Conservation (phyloP, 2,113 vertebrate genomes). For the Pelecanoides urinatrix region DNA sequence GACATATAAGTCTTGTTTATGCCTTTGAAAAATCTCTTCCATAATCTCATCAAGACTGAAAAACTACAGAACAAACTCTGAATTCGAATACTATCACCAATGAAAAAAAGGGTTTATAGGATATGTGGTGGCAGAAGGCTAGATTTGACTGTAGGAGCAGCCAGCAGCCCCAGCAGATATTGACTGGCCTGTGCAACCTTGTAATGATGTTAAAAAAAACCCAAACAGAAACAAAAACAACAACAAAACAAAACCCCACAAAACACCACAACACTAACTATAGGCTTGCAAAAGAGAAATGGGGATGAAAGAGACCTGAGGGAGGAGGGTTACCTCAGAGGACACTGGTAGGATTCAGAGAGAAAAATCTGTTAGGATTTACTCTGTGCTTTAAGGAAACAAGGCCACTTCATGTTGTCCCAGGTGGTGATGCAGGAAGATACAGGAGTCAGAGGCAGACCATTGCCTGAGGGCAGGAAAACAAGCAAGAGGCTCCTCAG, state of each 20-base stretch:
- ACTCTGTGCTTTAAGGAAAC: background rate
- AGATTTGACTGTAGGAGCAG: background rate
- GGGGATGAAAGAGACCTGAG: background rate
- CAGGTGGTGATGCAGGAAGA: background rate
- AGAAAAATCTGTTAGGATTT: background rate
- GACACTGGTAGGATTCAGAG: background rate
- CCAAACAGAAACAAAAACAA: background rate
- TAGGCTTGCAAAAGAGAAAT: background rate
- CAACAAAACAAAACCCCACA: too few relatives aligned
- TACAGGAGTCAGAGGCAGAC: background rate
- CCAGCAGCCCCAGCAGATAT: background rate
- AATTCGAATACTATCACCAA: background rate
- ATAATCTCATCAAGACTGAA: conserved; percentile 1
- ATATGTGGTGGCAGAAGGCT: background rate
- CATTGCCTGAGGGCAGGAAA: background rate
- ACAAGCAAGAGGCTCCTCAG: background rate
- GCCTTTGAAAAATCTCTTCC: background rate
- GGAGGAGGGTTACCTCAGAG: background rate
- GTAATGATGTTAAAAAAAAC: background rate
- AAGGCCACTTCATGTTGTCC: background rate
- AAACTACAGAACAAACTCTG: background rate
- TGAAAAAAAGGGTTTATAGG: background rate
- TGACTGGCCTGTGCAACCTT: background rate
- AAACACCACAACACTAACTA: background rate
- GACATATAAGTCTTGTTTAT: background rate